These are phyloP conservation scores for Enhydra lutris DNA, from an alignment of 2,113 vertebrate species.

Conservation along the genomic window DNA sequence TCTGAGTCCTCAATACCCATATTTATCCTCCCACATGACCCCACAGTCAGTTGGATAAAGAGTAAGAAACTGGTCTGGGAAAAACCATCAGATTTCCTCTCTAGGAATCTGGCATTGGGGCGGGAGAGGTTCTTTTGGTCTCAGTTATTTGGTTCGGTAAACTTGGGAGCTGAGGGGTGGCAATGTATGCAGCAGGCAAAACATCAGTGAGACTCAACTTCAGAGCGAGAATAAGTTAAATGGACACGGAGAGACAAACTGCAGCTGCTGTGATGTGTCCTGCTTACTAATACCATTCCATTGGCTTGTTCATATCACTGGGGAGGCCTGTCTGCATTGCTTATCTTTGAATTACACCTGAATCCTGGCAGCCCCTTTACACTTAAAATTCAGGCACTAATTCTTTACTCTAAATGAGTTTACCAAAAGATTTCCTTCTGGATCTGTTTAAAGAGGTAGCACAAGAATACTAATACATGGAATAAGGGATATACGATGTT, in stretches of 20 bases:
- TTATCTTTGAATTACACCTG: neutral
- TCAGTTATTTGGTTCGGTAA: neutral
- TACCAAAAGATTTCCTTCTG: neutral
- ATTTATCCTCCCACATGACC: neutral
- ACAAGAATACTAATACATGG: neutral
- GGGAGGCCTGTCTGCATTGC: neutral
- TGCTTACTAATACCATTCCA: neutral
- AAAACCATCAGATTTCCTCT: neutral
- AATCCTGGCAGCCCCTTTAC: neutral
- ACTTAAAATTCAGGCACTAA: neutral
- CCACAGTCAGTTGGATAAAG: neutral
- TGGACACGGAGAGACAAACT: neutral
- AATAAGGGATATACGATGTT: neutral
- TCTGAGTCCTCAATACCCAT: neutral
- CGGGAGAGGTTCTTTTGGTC: neutral
- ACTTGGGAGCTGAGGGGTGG: neutral
- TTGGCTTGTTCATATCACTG: neutral
- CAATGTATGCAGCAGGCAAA: neutral
- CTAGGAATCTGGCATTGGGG: neutral
- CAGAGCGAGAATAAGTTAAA: neutral
- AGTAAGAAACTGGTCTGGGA: neutral
- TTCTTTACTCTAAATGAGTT: neutral
- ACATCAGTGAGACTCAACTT: neutral
- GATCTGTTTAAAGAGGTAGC: neutral
- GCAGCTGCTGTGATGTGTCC: neutral